phyloP scores from a whole-genome alignment of 1,140 invertebrate genomes.

The Drosophila chauvacae region DNA sequence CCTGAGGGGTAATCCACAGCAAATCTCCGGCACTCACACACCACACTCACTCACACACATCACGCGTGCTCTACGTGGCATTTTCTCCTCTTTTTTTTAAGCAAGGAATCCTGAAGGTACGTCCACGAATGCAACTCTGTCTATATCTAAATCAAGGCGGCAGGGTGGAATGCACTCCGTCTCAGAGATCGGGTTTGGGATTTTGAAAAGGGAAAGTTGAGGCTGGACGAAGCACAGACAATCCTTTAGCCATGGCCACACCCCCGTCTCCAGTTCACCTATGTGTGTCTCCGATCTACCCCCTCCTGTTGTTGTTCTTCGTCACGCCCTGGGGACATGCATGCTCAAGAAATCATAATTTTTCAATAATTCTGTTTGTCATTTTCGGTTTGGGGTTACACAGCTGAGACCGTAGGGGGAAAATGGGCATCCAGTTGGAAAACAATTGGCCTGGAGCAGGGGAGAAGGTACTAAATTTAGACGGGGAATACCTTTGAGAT shows the following conservation, averaged over 20 bases:
- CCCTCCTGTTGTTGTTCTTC: slow-evolving; percentile 1
- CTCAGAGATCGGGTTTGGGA: slow-evolving; percentile 9
- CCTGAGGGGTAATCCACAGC: slow-evolving; percentile 61
- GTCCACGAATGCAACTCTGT: slow-evolving; percentile 11
- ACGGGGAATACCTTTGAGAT: slow-evolving; percentile 3
- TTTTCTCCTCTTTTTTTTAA: slow-evolving; percentile 35
- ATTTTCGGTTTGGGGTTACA: slow-evolving; percentile 42
- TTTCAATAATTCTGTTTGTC: slow-evolving; percentile 52
- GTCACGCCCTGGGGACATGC: slow-evolving; percentile 38
- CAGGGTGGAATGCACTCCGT: slow-evolving; percentile 4
- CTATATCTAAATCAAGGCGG: neutral
- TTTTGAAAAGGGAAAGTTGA: neutral
- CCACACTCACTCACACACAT: neutral
- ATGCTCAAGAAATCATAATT: slow-evolving; percentile 47
- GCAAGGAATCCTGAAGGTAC: slow-evolving; percentile 24
- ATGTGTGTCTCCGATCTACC: neutral
- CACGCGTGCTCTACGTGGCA: slow-evolving; percentile 78
- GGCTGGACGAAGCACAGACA: slow-evolving; percentile 36
- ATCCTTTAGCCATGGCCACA: slow-evolving; percentile 61
- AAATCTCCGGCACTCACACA: slow-evolving; percentile 51
- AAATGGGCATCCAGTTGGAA: slow-evolving; percentile 1
- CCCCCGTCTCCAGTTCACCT: slow-evolving; percentile 11
- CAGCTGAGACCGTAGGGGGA: slow-evolving; percentile 1
- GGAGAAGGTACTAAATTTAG: slow-evolving; percentile 14
- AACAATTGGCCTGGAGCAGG: slow-evolving; percentile 11